These are phyloP conservation scores for Enteromius argenteus DNA, from an alignment of 2,797 vertebrate genomes.

Conservation along the genomic window DNA sequence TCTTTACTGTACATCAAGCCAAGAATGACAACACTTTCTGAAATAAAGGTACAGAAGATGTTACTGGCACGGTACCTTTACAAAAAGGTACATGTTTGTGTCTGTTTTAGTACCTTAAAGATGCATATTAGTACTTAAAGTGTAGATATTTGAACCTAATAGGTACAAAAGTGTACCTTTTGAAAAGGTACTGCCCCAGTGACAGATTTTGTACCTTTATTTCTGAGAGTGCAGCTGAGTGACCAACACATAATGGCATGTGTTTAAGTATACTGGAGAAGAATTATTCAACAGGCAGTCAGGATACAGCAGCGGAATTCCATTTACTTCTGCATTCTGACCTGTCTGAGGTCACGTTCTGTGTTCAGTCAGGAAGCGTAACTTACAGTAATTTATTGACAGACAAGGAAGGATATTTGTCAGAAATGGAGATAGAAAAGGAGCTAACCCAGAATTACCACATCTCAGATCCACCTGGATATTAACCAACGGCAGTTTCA, in stretches of 20 bases:
- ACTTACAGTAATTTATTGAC: slow-evolving; percentile 38
- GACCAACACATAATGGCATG: not conserved
- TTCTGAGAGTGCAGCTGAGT: not conserved
- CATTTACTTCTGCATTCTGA: slow-evolving; percentile 41
- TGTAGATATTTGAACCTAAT: too few species aligned
- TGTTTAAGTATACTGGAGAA: not conserved
- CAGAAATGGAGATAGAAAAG: not conserved
- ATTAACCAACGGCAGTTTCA: not conserved
- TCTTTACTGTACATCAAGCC: not conserved
- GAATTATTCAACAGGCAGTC: slow-evolving; percentile 11
- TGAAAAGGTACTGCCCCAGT: too few species aligned
- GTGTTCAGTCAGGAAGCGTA: slow-evolving; percentile 15
- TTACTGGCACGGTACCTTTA: too few species aligned
- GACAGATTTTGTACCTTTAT: too few species aligned
- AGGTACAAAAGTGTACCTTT: too few species aligned
- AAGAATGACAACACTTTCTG: not conserved
- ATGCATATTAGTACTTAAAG: too few species aligned
- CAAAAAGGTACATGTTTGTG: too few species aligned
- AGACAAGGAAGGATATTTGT: slow-evolving; percentile 42
- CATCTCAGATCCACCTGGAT: not conserved
- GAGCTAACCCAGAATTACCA: not conserved
- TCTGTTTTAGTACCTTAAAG: too few species aligned
- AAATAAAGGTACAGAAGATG: too few species aligned
- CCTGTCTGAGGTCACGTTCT: slow-evolving; percentile 18
- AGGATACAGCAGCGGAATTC: slow-evolving; percentile 25